Evolutionary conservation across 1,140 invertebrate species (phyloP), one percentile per base, ranked within the genome.

Genomic region (Medauroidea extradentata): DNA sequence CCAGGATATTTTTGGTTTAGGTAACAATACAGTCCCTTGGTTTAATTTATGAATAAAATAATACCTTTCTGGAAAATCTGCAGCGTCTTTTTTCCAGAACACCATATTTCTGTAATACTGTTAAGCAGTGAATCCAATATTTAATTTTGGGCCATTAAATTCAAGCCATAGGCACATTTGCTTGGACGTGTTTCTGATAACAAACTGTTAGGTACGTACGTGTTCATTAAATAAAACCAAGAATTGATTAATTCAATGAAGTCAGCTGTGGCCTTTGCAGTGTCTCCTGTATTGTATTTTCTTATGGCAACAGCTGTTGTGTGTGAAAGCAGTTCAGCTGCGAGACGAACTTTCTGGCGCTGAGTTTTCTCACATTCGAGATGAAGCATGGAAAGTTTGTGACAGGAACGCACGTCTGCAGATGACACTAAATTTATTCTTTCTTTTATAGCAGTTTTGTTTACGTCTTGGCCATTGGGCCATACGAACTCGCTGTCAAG

Each of bases 401-500:
- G 59, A 24, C 57, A 64, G n/a, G 56, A 18, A 53, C 57, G 60
- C 29, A 66, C 42, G 48, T 67, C 64, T 50, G 42, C 39, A 0
- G 57, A 29, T 29, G 52, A 29, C 9, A 16, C 16, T 23, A 11
- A 7, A 11, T 55, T 43, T 9, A 67, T 38, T 18, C 66, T 25
- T 9, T 27, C 21, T 48, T 48, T 46, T 18, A 66, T 18, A 53
- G 65, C 24, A 38, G 54, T 51, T 62, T 56, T 57, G 21, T 50
- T 62, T n/a, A 65, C 38, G 16, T 43, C n/a, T 27, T 25, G 44
- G 8, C 56, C 62, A 43, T 60, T 42, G 34, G 65, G 38, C 29
- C 4, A 11, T 34, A 49, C 16, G 50, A 70, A 66, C 23, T 65
- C 67, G 18, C 55, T 65, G 53, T 71, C 68, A n/a, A 69, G 23